Evolutionary conservation across 2,888 invertebrate genomes (phyloP), one percentile per base, ranked within the genome.

Genomic region (Hofmannophila pseudospretella): DNA sequence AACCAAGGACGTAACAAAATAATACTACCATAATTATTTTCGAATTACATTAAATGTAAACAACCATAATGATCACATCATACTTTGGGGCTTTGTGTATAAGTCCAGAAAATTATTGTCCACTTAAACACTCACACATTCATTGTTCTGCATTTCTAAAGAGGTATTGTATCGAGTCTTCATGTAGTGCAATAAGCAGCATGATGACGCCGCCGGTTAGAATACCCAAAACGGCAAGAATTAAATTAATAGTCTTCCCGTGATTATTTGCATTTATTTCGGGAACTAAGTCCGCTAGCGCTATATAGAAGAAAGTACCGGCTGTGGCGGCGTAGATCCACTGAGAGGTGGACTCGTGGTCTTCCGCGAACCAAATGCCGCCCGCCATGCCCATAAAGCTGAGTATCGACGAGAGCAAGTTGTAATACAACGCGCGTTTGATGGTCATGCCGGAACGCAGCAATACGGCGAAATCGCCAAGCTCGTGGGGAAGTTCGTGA

Each of bases 271-370:
- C 75, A 58, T 88, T 88, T 66, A 90, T 82, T 71, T 90, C 90
- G 4, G 90, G 90, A 38, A 94, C 92, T 82, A 95, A 88, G 75
- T 94, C 94, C 1, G 94, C 93, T 36, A 95, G 85, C 2, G 94
- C 93, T 42, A 95, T 93, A 62, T 94, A 95, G 9, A 95, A 84
- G 67, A 95, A 95, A 36, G 93, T 93, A 2, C 95, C 94, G 3
- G 93, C 94, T 2, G 94, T 93, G 7, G 90, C 90, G 1, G 94
- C 92, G 68, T 94, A 94, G 39, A 95, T 92, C 93, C 94, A 94
- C 44, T 90, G 89, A 0, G 91, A 91, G 37, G 92, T 90, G 7
- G 90, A 88, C 36, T 88, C 88, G 36, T 94, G 89, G 49, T 92
- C 90, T 41, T 94, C 93, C 1, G 94, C 89, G 14, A 91, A 85